These are phyloP conservation scores for Myripristis jacobus DNA, from an alignment of 2,797 vertebrate genomes.

Conservation along the genomic window DNA sequence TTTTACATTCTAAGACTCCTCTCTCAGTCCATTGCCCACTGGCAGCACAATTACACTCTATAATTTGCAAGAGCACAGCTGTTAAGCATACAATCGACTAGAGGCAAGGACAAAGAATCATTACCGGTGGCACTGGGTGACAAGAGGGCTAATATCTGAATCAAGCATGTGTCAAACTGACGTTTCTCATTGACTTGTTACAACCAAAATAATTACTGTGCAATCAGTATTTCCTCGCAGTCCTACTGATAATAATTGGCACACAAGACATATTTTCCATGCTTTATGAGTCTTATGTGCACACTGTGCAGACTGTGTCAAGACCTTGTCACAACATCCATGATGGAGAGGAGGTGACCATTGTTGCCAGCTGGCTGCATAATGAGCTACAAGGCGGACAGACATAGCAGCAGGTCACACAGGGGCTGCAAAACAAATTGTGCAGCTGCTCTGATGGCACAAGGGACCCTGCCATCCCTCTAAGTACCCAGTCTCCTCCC, in stretches of 20 bases:
- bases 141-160: constrained; percentile 57
- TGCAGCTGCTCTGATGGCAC: constrained; percentile 23
- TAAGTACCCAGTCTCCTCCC: constrained; percentile 22
- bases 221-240: constrained; percentile 16
- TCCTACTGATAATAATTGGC: constrained; percentile 39
- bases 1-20: constrained; percentile 10
- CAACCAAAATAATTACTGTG: constrained; percentile 53
- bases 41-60: constrained; percentile 33
- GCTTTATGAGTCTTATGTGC: constrained; percentile 50
- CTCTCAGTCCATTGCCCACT: constrained; percentile 13
- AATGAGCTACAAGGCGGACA: constrained; percentile 50
- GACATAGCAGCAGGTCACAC: not conserved
- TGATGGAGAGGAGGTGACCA: constrained; percentile 62
- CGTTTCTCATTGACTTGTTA: constrained; percentile 51
- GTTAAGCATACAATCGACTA: constrained; percentile 23
- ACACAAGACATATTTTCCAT: constrained; percentile 35
- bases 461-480: constrained; percentile 27
- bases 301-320: constrained; percentile 40
- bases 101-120: constrained; percentile 34
- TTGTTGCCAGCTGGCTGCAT: constrained; percentile 61
- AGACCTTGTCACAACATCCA: constrained; percentile 53
- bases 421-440: constrained; percentile 37
- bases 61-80: constrained; percentile 28
- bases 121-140: constrained; percentile 52
- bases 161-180: constrained; percentile 48